Evolutionary conservation across 1,140 invertebrate species (phyloP).

Genomic region (Ericerus pela): DNA sequence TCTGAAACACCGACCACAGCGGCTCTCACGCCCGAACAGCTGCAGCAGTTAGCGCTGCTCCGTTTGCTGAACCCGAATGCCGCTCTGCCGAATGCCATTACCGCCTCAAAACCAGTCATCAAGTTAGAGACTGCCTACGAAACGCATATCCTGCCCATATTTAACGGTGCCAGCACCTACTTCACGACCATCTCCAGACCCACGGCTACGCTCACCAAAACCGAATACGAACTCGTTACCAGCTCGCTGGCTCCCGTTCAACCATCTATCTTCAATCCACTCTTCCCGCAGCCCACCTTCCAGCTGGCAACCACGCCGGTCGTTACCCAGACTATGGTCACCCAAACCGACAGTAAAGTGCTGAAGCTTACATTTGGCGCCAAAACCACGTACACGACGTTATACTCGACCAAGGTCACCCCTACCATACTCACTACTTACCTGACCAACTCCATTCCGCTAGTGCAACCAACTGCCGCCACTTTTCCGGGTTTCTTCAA

Average conservation of each 20-base stretch:
- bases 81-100: constrained; percentile 44
- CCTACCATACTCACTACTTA: constrained; percentile 68
- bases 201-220: constrained; percentile 55
- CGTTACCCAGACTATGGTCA: constrained; percentile 60
- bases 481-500: constrained; percentile 53
- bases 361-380: constrained; percentile 75
- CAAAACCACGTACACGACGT: constrained; percentile 69
- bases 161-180: constrained; percentile 53
- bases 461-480: constrained; percentile 48
- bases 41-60: constrained; percentile 54
- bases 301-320: constrained; percentile 65
- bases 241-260: constrained; percentile 42
- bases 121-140: constrained; percentile 63
- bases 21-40: constrained; percentile 48
- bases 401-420: constrained; percentile 68
- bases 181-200: constrained; percentile 59
- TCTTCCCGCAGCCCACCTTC: constrained; percentile 47
- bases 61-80: constrained; percentile 49
- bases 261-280: constrained; percentile 25
- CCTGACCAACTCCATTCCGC: constrained; percentile 57
- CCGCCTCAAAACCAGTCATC: constrained; percentile 56
- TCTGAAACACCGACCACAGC: constrained; percentile 31
- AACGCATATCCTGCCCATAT: constrained; percentile 60
- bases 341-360: constrained; percentile 62
- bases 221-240: constrained; percentile 55